These are phyloP conservation scores for Keiferia lycopersicella DNA, from an alignment of 2,888 invertebrate genomes.

Conservation along the genomic window DNA sequence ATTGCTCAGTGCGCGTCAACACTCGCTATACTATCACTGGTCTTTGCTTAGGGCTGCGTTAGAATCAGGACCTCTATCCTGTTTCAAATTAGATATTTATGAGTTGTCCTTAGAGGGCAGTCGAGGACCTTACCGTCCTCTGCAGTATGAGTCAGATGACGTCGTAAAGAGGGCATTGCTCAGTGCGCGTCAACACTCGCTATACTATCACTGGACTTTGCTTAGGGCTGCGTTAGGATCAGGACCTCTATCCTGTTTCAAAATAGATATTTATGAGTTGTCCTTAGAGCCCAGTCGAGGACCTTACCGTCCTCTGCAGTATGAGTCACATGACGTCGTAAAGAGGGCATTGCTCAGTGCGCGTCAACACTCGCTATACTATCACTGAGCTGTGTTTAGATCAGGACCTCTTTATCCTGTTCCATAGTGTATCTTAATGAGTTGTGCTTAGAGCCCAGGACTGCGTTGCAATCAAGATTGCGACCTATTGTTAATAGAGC, in stretches of 20 bases:
- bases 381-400: background rate
- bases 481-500: no score
- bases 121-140: slow-evolving; percentile 79
- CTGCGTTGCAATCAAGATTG: no score
- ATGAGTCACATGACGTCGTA: slow-evolving; percentile 72
- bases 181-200: slow-evolving; percentile 42
- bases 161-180: slow-evolving; percentile 80
- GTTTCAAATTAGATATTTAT: slow-evolving; percentile 45
- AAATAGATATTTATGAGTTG: slow-evolving; percentile 42
- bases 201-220: background rate
- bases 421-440: slow-evolving; percentile 44
- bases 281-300: slow-evolving; percentile 77
- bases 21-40: background rate
- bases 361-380: background rate
- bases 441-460: slow-evolving; percentile 61
- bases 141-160: slow-evolving; percentile 69
- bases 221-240: background rate
- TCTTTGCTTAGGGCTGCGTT: slow-evolving; percentile 2
- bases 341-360: slow-evolving; percentile 78
- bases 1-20: slow-evolving; percentile 62
- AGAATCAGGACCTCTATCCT: background rate
- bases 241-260: slow-evolving; percentile 30
- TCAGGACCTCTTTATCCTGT: background rate
- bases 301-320: slow-evolving; percentile 77
- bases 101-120: slow-evolving; percentile 65